These are phyloP conservation scores for Onthophagus sagittarius DNA, from an alignment of 2,888 invertebrate species.

Conservation along the genomic window DNA sequence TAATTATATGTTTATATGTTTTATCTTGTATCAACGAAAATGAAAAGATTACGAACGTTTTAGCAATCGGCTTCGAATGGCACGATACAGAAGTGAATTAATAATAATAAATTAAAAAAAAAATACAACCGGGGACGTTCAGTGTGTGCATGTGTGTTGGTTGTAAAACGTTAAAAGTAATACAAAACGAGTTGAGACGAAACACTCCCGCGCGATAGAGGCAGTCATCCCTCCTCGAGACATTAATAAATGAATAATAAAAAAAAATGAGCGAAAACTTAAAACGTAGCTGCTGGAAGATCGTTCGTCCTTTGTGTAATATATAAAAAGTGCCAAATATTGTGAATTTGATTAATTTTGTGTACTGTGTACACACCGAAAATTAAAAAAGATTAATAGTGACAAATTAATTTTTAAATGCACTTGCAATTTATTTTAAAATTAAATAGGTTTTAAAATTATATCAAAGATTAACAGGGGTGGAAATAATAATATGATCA, in stretches of 20 bases:
- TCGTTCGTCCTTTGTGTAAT: constrained; percentile 13
- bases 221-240: background rate
- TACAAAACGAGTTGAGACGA: background rate
- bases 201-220: background rate
- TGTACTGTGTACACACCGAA: constrained; percentile 45
- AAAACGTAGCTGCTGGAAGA: constrained; percentile 25
- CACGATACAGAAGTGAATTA: background rate
- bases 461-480: too few relatives aligned
- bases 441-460: too few relatives aligned
- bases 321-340: constrained; percentile 8
- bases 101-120: constrained; percentile 2
- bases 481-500: too few relatives aligned
- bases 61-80: constrained; percentile 33
- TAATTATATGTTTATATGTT: constrained; percentile 29
- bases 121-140: constrained; percentile 30
- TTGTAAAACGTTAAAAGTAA: background rate
- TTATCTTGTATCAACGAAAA: constrained; percentile 37
- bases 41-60: constrained; percentile 35
- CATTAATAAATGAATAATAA: background rate
- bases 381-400: background rate
- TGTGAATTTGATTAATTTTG: constrained; percentile 27
- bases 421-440: too few relatives aligned
- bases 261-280: background rate
- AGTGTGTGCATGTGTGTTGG: constrained; percentile 1
- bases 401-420: background rate